Evolutionary conservation across 2,113 vertebrate genomes (phyloP).

Genomic region (Symphodus melops): DNA sequence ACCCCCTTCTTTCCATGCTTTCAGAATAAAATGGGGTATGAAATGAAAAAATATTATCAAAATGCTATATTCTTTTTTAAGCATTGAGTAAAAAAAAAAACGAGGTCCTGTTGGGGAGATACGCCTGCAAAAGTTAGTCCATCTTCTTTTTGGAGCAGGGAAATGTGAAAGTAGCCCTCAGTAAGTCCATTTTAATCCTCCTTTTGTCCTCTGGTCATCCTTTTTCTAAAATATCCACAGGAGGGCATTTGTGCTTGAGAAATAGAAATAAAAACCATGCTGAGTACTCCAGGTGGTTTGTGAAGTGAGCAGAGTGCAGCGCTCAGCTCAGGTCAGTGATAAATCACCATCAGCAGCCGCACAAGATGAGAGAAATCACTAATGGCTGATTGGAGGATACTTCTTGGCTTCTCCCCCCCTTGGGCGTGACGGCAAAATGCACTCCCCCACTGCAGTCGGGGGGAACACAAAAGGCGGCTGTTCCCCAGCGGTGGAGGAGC

Average conservation of each 20-base stretch:
- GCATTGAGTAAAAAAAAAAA: background rate
- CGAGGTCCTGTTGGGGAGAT: constrained; percentile 2
- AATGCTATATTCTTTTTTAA: background rate
- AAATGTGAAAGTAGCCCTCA: constrained; percentile 11
- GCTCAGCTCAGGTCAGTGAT: constrained; percentile 69
- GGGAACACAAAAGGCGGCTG: constrained; percentile 69
- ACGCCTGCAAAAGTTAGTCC: constrained; percentile 65
- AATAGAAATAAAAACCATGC: constrained; percentile 31
- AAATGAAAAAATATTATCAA: background rate
- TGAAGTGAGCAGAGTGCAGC: constrained; percentile 51
- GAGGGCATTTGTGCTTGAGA: constrained; percentile 26
- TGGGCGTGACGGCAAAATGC: constrained; percentile 62
- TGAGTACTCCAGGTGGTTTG: constrained; percentile 63
- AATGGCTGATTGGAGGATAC: constrained; percentile 77
- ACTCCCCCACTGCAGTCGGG: constrained; percentile 70
- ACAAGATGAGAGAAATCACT: constrained; percentile 64
- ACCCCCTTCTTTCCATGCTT: constrained; percentile 19
- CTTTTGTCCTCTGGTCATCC: constrained; percentile 56
- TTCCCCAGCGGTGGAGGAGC: constrained; percentile 53
- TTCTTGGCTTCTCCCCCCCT: constrained; percentile 69
- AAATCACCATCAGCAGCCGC: constrained; percentile 71
- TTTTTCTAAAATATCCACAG: constrained; percentile 51
- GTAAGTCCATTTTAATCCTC: constrained; percentile 59
- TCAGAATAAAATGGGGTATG: constrained; percentile 16
- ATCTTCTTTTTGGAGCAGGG: constrained; percentile 32